Percentiles rank a stretch among this genome's conserved stretches.
Evolutionary conservation across 64 coral and sea anemone genomes (phyloP).

Genomic region (Pocillopora damicornis): DNA sequence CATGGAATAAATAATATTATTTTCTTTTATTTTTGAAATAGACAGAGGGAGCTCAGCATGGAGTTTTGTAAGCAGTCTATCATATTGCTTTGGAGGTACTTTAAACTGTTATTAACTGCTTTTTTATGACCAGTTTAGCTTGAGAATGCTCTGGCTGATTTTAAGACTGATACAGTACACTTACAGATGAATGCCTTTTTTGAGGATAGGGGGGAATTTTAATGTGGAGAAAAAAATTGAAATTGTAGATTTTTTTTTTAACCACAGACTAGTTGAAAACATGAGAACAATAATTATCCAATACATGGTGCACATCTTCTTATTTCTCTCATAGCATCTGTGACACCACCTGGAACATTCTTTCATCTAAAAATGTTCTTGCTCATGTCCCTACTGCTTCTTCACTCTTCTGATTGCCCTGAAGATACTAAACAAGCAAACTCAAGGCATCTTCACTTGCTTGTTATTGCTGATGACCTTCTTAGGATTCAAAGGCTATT

Average conservation of each 20-base stretch:
- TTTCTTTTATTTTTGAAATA: background rate
- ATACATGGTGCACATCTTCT: background rate
- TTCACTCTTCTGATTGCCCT: background rate
- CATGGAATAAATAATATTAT: no score
- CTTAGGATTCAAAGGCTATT: conserved; percentile 63
- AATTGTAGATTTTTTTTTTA: no score
- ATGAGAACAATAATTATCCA: no score
- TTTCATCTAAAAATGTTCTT: conserved; percentile 65
- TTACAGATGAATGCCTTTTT: no score
- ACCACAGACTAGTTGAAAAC: no score
- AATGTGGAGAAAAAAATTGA: no score
- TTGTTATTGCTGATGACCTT: conserved; percentile 59
- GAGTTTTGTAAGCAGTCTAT: conserved; percentile 78
- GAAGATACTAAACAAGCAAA: background rate
- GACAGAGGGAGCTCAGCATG: conserved; percentile 68
- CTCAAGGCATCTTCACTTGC: conserved; percentile 43
- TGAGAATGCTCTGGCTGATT: no score
- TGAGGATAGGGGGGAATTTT: no score
- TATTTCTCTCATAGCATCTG: background rate
- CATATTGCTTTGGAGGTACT: conserved; percentile 81
- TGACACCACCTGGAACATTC: conserved; percentile 59
- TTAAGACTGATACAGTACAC: no score
- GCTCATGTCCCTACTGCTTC: conserved; percentile 58
- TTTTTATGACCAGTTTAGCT: no score
- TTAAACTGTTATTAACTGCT: background rate